Base-by-base conservation (phyloP, 2,113 vertebrate genomes). In the Cariama cristata region DNA sequence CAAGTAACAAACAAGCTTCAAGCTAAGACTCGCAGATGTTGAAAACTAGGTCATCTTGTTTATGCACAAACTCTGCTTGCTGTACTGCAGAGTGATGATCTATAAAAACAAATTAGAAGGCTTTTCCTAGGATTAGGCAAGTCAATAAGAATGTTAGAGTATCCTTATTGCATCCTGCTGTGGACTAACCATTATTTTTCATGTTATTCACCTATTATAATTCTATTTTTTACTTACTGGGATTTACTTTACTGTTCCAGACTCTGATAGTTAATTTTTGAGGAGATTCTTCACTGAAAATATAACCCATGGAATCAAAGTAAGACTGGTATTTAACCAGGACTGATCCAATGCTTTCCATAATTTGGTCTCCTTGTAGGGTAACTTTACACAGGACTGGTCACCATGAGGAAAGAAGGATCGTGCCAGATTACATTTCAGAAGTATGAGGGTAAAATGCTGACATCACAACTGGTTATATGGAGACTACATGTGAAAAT, bases 41-140 rank as follows among this genome's bases (percentile, higher is more conserved):
- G 90, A 94, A 98, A 98, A 97, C 86, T 98, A 97, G 97, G 98
- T 98, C 97, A 97, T 97, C 89, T 88, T 87, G 86, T 86, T 96
- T 88, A 93, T 92, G 73, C 79, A 94, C 50, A 97, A 91, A 87
- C 38, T 92, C 68, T 93, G 40, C 88, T 96, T 95, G 69, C 82
- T 90, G 33, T 86, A 88, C 60, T 83, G 49, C 56, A 74, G 69
- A 80, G 76, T 64, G 60, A 52, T 83, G 33, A 44, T 97, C 79
- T 94, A 56, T 53, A 88, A 96, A 95, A 97, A 92, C 47, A 53
- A 79, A 94, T 85, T 87, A 84, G 74, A 91, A 81, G 38, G 38
- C 50, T 49, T 67, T 93, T 90, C 50, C 64, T 81, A 77, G 66
- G 67, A 64, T 91, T 95, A 95, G 56, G 5, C 9, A 96, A 91